Evolutionary conservation across 2,113 vertebrate genomes (phyloP).

Genomic region (Tautogolabrus adspersus): DNA sequence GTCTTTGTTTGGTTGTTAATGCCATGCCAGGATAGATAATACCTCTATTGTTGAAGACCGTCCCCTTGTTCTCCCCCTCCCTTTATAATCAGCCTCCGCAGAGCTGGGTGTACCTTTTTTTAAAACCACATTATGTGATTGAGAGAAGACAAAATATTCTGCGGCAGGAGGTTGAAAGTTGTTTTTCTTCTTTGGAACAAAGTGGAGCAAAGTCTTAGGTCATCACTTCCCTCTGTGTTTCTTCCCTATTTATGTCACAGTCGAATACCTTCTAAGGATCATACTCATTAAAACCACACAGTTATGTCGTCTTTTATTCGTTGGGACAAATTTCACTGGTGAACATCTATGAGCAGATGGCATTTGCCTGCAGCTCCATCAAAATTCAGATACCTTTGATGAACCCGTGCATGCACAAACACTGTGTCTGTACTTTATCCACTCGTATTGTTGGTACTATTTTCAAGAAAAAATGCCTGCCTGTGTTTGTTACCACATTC

Average conservation of each 20-base stretch:
- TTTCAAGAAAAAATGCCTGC: constrained; percentile 24
- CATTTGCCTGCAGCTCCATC: constrained; percentile 34
- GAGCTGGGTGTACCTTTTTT: constrained; percentile 41
- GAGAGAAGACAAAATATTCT: constrained; percentile 5
- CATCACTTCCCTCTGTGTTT: neutral
- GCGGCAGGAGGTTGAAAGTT: constrained; percentile 11
- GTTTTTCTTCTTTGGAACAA: constrained; percentile 18
- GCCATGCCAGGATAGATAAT: constrained; percentile 79
- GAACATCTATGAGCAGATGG: neutral
- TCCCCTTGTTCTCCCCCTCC: constrained; percentile 29
- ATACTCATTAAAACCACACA: neutral
- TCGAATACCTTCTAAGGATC: neutral
- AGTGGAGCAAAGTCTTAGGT: neutral
- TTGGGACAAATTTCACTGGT: too few species aligned
- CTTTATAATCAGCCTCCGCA: constrained; percentile 29
- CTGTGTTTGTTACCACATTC: constrained; percentile 43
- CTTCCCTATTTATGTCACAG: constrained; percentile 13
- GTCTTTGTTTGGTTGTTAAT: constrained; percentile 77
- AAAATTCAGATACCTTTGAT: constrained; percentile 28
- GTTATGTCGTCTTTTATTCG: constrained; percentile 7
- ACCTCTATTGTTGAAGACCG: constrained; percentile 73
- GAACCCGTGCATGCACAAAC: neutral
- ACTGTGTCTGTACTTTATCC: neutral
- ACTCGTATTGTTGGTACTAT: neutral
- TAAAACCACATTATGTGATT: constrained; percentile 59